These are phyloP conservation scores for Zygothrica quintamaculata DNA, from an alignment of 2,888 invertebrate species.

Conservation along the genomic window DNA sequence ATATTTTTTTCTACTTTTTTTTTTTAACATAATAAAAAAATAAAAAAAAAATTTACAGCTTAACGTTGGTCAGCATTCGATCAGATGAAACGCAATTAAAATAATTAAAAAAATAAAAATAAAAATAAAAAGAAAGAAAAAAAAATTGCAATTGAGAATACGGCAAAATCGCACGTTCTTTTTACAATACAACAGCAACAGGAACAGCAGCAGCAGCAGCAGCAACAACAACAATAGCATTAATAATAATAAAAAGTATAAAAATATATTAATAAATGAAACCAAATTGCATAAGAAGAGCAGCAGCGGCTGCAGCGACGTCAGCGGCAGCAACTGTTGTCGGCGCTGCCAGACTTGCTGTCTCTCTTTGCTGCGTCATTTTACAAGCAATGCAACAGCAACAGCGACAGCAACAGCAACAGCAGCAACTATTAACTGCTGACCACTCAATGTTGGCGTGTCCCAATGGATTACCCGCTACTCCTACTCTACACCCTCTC, in stretches of 20 bases:
- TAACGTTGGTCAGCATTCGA: constrained; percentile 48
- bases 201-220: constrained; percentile 11
- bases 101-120: constrained; percentile 70
- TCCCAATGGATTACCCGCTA: constrained; percentile 20
- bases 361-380: constrained; percentile 77
- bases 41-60: constrained; percentile 51
- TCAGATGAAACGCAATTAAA: constrained; percentile 76
- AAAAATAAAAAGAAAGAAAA: constrained; percentile 11
- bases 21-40: constrained; percentile 52
- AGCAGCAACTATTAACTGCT: no score
- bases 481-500: neutral
- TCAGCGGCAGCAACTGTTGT: constrained; percentile 14
- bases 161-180: constrained; percentile 72
- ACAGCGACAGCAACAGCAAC: no score
- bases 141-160: constrained; percentile 37
- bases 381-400: constrained; percentile 5
- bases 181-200: constrained; percentile 27
- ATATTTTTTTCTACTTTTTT: constrained; percentile 12
- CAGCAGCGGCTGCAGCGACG: constrained; percentile 23
- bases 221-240: constrained; percentile 11
- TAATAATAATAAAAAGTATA: constrained; percentile 20
- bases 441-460: constrained; percentile 52
- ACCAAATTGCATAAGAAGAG: constrained; percentile 59
- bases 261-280: constrained; percentile 61
- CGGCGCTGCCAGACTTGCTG: constrained; percentile 57